Conservation (phyloP, 1,140 invertebrate species). For the Diorhabda sublineata region DNA sequence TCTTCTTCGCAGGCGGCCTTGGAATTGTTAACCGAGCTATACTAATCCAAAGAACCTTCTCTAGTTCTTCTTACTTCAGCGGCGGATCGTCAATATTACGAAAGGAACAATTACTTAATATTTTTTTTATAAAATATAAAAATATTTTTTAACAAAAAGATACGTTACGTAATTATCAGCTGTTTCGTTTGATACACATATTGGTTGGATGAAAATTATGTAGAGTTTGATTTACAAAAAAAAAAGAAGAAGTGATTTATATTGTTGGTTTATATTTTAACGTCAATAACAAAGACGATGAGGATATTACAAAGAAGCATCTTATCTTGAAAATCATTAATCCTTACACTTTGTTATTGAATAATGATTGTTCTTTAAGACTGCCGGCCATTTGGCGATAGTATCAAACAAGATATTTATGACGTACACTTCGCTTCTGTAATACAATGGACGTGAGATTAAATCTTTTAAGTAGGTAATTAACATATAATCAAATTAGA, state of each 20-base stretch:
- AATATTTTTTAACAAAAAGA: not conserved
- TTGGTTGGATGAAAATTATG: no score
- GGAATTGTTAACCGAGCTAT: no score
- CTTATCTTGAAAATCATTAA: not conserved
- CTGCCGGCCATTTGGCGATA: not conserved
- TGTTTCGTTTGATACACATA: not conserved
- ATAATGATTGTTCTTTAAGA: not conserved
- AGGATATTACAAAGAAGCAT: not conserved
- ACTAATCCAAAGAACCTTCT: no score
- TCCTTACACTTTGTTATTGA: not conserved
- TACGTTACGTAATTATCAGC: not conserved
- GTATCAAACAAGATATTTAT: not conserved
- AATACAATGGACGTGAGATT: not conserved
- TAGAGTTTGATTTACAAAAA: not conserved
- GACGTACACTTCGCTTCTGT: not conserved
- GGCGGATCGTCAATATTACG: no score
- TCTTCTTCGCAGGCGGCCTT: slow-evolving; percentile 2
- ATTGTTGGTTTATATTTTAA: not conserved
- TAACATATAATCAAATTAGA: not conserved
- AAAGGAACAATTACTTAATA: no score
- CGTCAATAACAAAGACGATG: not conserved
- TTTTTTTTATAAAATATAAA: not conserved
- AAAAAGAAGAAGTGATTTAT: not conserved
- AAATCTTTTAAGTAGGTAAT: not conserved
- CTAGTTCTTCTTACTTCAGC: no score